Evolutionary conservation across 2,797 vertebrate species (phyloP), one percentile per base, ranked within the genome.

Genomic region (Xyrichtys novacula): DNA sequence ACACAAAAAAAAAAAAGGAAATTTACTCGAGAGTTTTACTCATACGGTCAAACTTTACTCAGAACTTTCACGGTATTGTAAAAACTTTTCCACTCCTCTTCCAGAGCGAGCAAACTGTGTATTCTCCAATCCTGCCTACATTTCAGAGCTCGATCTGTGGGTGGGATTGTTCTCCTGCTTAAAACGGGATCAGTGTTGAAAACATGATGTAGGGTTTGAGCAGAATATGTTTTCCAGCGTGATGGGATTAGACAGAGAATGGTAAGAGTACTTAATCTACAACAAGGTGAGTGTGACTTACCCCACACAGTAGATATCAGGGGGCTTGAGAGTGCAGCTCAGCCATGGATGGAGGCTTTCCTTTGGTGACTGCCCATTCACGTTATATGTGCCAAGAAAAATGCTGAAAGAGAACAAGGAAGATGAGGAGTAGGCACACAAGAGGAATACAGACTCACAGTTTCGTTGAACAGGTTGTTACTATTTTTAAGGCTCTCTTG

Each of bases 271-370:
- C n/a, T 42, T 61, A 22, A 55, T 72, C 25, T 52, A 29, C 46
- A 47, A 40, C 26, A 59, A 52, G 28, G 4, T 48, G 38, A 63
- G 57, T 47, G 40, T 38, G 67, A 83, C 84, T 90, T 91, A 99
- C 98, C 98, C 97, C 52, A 99, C 91, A 0, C 96, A 98, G 91
- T 99, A 99, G 11, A 99, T 76, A 78, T 99, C 98, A 12, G 98
- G 98, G 52, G 98, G 95, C 6, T 92, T 81, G n/a, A 34, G 7
- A 3, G 93, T 91, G 25, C 90, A 92, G 26, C 89, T 90, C 72
- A 99, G 92, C 98, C 98, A 99, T 0, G 95, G 94, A 58, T 20
- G 60, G 25, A 99, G 95, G 79, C 91, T 95, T 74, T 98, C 98
- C 20, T 92, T 95, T 16, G 98, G 97, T 0, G 95, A 85, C 85